Conservation (phyloP, 2,888 invertebrate species). For the Pristionchus fissidentatus region DNA sequence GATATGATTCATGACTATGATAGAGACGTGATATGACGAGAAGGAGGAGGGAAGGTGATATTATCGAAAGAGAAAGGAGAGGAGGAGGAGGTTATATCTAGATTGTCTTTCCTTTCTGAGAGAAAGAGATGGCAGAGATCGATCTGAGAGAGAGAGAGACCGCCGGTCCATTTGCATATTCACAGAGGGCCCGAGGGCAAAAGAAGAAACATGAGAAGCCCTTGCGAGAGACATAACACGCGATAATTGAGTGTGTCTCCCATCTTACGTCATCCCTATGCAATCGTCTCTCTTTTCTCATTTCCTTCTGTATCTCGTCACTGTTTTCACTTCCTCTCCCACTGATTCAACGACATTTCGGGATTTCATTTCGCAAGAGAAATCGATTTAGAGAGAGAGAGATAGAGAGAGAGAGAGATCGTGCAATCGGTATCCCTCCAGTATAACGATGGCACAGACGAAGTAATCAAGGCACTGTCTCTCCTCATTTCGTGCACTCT, state of each 20-base stretch:
- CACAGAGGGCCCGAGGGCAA: not conserved
- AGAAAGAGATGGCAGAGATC: not conserved
- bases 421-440: no score
- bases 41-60: not conserved
- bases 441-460: no score
- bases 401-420: not conserved
- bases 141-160: slow-evolving; percentile 15
- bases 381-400: not conserved
- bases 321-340: slow-evolving; percentile 11
- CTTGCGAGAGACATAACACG: not conserved
- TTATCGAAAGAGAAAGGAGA: slow-evolving; percentile 18
- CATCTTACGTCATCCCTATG: not conserved
- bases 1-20: slow-evolving; percentile 23
- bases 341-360: not conserved
- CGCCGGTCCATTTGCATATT: slow-evolving; percentile 34
- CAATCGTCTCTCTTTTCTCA: not conserved
- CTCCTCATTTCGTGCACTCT: not conserved
- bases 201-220: slow-evolving; percentile 8
- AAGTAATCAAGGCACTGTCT: slow-evolving; percentile 4
- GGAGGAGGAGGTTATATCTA: not conserved
- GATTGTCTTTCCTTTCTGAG: not conserved
- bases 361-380: not conserved
- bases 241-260: slow-evolving; percentile 16
- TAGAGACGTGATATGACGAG: slow-evolving; percentile 13
- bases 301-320: not conserved